Base-by-base conservation (phyloP, 2,113 vertebrate genomes). In the Loxodonta africana region DNA sequence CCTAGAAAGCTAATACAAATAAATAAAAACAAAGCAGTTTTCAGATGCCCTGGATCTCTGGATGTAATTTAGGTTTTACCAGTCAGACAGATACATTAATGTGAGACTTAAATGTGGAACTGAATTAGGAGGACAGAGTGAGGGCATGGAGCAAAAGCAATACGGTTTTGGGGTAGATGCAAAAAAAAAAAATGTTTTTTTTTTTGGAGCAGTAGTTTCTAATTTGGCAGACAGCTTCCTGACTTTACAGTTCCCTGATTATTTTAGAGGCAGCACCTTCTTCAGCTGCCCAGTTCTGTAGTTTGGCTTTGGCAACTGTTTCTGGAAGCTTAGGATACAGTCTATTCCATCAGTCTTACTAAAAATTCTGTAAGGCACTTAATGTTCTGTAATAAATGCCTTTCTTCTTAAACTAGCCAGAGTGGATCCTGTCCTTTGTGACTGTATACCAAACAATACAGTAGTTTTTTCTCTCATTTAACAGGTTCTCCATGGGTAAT, bases 351-450 rank as follows among this genome's bases (percentile, higher is more conserved):
- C 91, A 91, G 57, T n/a, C 21, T 46, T 88, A 74, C 37, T 93
- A 46, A 91, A 18, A 62, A 23, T 21, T 62, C 69, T 71, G 30
- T 46, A 90, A 91, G 8, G 17, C 33, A 62, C 30, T 85, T 90
- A 90, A 92, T 81, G 94, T 73, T 87, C 33, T 92, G 33, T 92
- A 87, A 78, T 78, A 94, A 74, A 95, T 76, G n/a, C 17, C 11
- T 57, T 57, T 57, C 15, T 57, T 57, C 53, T 57, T 57, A 57
- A 15, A 57, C 53, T 57, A 57, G 53, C 53, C 15, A 57, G 12
- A 57, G 53, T 17, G 53, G 53, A 57, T 57, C 15, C 53, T 96
- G 41, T 86, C 85, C 11, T 74, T 74, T 63, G 30, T 88, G 83
- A n/a, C 53, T n/a, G 67, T 78, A 78, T 67, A 80, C 4, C 74